phyloP scores from a whole-genome alignment of 2,797 vertebrate genomes.

The Sparus aurata region DNA sequence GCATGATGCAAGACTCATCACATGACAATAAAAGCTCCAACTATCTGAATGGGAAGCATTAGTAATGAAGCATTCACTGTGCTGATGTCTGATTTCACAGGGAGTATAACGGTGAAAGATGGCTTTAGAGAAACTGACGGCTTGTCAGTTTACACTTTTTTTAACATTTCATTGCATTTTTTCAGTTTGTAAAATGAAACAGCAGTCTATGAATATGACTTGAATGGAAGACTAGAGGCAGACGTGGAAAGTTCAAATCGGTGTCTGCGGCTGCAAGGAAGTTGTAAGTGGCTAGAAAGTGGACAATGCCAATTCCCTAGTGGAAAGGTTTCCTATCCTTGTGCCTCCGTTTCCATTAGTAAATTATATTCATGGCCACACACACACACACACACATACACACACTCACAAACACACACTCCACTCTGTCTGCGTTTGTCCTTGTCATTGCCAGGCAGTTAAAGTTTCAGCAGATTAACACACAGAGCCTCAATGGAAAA shows the following conservation, averaged over 20 bases:
- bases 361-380: slow-evolving; percentile 12
- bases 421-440: not conserved
- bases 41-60: slow-evolving; percentile 17
- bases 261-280: not conserved
- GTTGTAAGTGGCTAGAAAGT: slow-evolving; percentile 4
- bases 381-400: not conserved
- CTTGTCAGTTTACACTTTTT: not conserved
- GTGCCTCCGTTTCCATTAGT: slow-evolving; percentile 22
- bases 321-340: slow-evolving; percentile 5
- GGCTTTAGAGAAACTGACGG: not conserved
- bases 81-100: slow-evolving; percentile 17
- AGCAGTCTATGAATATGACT: not conserved
- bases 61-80: slow-evolving; percentile 32
- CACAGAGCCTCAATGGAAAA: slow-evolving; percentile 32
- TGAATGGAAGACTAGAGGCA: not conserved
- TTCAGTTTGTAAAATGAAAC: not conserved
- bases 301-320: not conserved
- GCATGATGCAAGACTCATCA: slow-evolving; percentile 43
- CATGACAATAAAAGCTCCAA: not conserved
- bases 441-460: slow-evolving; percentile 11
- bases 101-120: not conserved
- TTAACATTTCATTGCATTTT: not conserved
- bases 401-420: not conserved
- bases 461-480: slow-evolving; percentile 51
- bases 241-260: not conserved